Base-by-base conservation (phyloP, 2,888 invertebrate species). In the Philaethria dido region DNA sequence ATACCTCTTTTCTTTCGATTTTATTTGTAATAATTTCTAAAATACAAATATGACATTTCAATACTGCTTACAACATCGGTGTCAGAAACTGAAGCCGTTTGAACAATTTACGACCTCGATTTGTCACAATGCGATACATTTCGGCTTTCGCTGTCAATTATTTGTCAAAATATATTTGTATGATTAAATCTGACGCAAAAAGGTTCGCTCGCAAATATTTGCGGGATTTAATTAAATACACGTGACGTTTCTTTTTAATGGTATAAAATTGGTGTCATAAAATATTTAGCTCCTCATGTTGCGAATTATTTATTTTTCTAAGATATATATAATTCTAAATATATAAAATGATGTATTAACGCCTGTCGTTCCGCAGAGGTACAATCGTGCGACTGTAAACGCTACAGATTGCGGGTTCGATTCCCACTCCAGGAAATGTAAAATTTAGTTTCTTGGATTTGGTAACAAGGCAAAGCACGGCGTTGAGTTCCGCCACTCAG, bases 51-150 rank as follows among this genome's bases (percentile, higher is more conserved):
- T 22, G 57, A 11, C 42, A 25, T 57, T 57, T 42, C 39, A 42
- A 57, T 57, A 57, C 42, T 57, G 42, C 42, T 57, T 42, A 42
- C 16, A 57, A 42, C 57, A n/a, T 22, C 57, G 9, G 22, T 57
- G 57, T 57, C 57, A 57, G 22, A 16, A 16, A 78, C 79, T 75
- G 74, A 70, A 74, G 74, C 77, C 74, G 78, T 80, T 81, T 77
- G 73, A 71, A 72, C 69, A 77, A 81, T 83, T 81, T 82, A 81
- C 81, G 66, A 75, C 64, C 50, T 63, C 80, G 74, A 80, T 81
- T 79, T 81, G 80, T 82, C 79, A 80, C 76, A 77, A 70, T 69
- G 70, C 78, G 78, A 80, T 81, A 77, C 77, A 74, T 77, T 75
- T 78, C 75, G 75, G 73, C 77, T 78, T 79, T 78, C 77, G 74